A percentile compares a stretch with the other conserved stretches of the same genome.
Evolutionary conservation across 2,797 vertebrate species (phyloP).

Genomic region (Hapalemur alaotrensis): DNA sequence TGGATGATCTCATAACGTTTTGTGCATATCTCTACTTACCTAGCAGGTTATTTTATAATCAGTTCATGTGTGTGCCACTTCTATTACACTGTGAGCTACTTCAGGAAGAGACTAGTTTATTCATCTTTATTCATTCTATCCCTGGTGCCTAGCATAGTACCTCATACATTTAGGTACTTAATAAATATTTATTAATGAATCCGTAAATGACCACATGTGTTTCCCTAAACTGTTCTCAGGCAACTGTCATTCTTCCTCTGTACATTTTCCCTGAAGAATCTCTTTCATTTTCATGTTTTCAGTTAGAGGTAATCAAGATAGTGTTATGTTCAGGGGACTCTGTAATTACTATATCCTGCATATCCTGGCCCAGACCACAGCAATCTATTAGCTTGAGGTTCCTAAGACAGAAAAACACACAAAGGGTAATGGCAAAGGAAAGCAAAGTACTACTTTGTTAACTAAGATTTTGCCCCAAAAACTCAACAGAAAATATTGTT

Average conservation of each 20-base stretch:
- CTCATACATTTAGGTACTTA: not conserved
- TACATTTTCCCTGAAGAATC: not conserved
- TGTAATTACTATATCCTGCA: not conserved
- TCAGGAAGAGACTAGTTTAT: not conserved
- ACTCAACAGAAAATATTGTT: not conserved
- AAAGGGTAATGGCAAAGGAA: conserved; percentile 25
- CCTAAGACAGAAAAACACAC: conserved; percentile 8
- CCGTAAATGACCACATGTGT: not conserved
- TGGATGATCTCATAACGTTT: not conserved
- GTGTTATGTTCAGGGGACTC: not conserved
- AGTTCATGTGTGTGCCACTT: not conserved
- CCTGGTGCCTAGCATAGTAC: not conserved
- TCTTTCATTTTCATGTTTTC: conserved; percentile 20
- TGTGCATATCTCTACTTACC: not conserved
- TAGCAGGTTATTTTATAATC: conserved; percentile 28
- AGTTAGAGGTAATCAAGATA: conserved; percentile 8
- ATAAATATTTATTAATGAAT: conserved; percentile 28
- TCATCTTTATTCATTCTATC: not conserved
- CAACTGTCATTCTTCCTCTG: not conserved
- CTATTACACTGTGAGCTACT: not conserved
- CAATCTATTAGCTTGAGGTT: not conserved
- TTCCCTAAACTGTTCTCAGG: not conserved
- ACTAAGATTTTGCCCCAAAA: not conserved
- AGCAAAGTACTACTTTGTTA: conserved; percentile 10
- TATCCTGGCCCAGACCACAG: not conserved